Conservation (phyloP, 2,113 vertebrate species). For the Eonycteris spelaea region DNA sequence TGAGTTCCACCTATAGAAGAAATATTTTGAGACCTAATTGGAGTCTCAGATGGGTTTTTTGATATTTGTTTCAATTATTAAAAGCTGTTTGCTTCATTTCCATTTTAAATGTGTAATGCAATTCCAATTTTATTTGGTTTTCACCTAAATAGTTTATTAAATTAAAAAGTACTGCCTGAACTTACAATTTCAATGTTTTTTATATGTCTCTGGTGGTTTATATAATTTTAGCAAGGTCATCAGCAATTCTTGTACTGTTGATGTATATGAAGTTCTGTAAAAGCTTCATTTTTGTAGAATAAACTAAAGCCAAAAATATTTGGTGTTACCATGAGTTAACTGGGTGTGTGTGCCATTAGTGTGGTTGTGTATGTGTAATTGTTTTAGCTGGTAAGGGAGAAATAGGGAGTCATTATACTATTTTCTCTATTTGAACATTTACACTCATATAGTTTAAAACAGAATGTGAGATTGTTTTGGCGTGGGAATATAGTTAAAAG, state of each 20-base stretch:
- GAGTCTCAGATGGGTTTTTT: neutral
- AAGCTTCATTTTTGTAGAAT: slow-evolving; percentile 18
- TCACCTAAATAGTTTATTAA: slow-evolving; percentile 45
- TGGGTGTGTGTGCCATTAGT: no score
- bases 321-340: neutral
- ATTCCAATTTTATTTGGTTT: neutral
- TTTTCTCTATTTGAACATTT: neutral
- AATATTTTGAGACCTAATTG: neutral
- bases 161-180: slow-evolving; percentile 10
- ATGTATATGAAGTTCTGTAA: neutral
- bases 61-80: neutral
- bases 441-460: neutral
- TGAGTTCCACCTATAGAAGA: neutral
- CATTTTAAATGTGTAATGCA: neutral
- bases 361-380: neutral
- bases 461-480: neutral
- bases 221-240: neutral
- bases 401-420: neutral
- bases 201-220: neutral
- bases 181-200: neutral
- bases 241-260: neutral
- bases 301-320: neutral
- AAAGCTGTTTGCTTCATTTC: neutral
- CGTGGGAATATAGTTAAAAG: neutral
- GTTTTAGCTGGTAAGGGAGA: neutral